Evolutionary conservation across 2,113 vertebrate genomes (phyloP).

Genomic region (Cyrtonyx montezumae): DNA sequence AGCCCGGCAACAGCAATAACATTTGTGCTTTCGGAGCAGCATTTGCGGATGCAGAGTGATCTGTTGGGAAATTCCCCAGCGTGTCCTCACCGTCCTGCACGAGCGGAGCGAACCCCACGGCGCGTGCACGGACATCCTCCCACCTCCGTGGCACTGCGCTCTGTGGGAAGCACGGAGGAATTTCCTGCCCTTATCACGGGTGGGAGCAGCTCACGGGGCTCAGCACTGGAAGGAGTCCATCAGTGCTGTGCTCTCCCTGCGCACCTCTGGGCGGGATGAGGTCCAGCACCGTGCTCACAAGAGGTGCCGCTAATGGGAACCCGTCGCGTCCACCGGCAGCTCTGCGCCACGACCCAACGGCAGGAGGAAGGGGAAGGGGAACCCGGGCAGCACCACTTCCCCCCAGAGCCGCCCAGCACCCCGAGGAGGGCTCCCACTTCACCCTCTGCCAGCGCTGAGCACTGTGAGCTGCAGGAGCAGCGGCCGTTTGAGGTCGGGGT

Average conservation of each 20-base stretch:
- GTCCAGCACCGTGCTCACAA: fast-evolving
- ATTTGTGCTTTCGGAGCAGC: neutral
- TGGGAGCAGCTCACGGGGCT: fast-evolving
- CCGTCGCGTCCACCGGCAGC: neutral
- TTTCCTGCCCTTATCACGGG: neutral
- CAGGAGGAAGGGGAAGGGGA: neutral
- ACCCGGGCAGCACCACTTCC: neutral
- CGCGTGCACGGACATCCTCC: too few species aligned
- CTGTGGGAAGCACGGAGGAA: fast-evolving
- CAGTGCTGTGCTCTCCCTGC: fast-evolving
- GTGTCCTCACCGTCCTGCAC: neutral
- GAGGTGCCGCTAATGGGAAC: fast-evolving
- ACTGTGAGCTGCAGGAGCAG: neutral
- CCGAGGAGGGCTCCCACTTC: too few species aligned
- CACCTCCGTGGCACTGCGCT: neutral
- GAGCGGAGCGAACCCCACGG: too few species aligned
- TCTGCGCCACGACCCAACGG: neutral
- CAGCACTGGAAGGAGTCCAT: neutral
- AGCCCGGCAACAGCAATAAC: neutral
- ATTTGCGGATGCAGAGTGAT: fast-evolving
- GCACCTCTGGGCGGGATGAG: neutral
- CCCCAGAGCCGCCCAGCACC: neutral
- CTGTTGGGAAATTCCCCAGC: neutral
- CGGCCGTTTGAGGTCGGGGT: too few species aligned
- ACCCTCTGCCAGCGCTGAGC: too few species aligned